phyloP scores from a whole-genome alignment of 2,113 vertebrate species.

The Oryctolagus cuniculus region mOryCun1.1 NC_091451.1:26858501-26859000 shows the following conservation, averaged over 20 bases:
- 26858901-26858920: slow-evolving; percentile 51
- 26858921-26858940: slow-evolving; percentile 53
- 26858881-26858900: slow-evolving; percentile 18
- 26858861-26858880: slow-evolving; percentile 56
- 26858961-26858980: slow-evolving; percentile 55
- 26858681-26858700: neutral
- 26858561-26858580: neutral
- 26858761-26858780: slow-evolving; percentile 53
- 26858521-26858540: neutral
- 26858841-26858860: slow-evolving; percentile 24
- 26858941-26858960: slow-evolving; percentile 61
- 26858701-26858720: slow-evolving; percentile 52
- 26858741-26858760: neutral
- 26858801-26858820: slow-evolving; percentile 67
- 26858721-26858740: slow-evolving; percentile 41
- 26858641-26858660: neutral
- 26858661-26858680: slow-evolving; percentile 5
- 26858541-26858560: neutral
- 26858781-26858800: slow-evolving; percentile 31
- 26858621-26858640: neutral
- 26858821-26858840: slow-evolving; percentile 63
- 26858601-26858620: neutral
- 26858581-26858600: neutral
- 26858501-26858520: neutral
- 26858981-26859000: slow-evolving; percentile 18